A percentile compares a stretch with the other conserved stretches of the same genome.
Conservation (phyloP, 2,113 vertebrate genomes). For the Chitala chitala region DNA sequence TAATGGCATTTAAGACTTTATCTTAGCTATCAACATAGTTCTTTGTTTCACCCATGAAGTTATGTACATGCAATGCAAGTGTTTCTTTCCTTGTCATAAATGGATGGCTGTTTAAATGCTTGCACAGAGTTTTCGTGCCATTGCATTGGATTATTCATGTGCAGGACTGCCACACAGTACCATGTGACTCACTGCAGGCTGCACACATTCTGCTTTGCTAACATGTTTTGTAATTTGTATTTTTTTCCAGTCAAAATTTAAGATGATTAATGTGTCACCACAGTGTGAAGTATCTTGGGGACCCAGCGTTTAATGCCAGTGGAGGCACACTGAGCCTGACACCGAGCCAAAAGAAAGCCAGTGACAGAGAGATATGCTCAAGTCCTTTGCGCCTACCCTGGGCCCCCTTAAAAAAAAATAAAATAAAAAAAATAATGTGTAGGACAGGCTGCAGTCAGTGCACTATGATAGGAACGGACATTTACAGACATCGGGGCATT, state of each 20-base stretch:
- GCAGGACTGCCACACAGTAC: too few species aligned
- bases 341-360: not conserved
- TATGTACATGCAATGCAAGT: too few species aligned
- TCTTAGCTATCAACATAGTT: too few species aligned
- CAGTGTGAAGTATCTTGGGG: conserved; percentile 48
- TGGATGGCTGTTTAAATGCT: not conserved
- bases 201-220: conserved; percentile 27
- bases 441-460: not conserved
- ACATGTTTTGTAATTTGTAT: conserved; percentile 22
- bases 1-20: too few species aligned
- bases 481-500: not conserved
- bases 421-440: not conserved
- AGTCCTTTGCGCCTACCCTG: too few species aligned
- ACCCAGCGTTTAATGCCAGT: conserved; percentile 50
- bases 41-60: too few species aligned
- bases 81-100: too few species aligned
- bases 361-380: too few species aligned
- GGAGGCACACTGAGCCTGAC: not conserved
- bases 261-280: conserved; percentile 54
- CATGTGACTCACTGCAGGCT: too few species aligned
- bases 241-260: conserved; percentile 40
- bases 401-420: too few species aligned
- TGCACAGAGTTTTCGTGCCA: conserved; percentile 23
- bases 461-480: not conserved
- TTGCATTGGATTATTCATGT: too few species aligned